phyloP scores from a whole-genome alignment of 64 coral and sea anemone genomes.

The Platygyra sinensis region DNA sequence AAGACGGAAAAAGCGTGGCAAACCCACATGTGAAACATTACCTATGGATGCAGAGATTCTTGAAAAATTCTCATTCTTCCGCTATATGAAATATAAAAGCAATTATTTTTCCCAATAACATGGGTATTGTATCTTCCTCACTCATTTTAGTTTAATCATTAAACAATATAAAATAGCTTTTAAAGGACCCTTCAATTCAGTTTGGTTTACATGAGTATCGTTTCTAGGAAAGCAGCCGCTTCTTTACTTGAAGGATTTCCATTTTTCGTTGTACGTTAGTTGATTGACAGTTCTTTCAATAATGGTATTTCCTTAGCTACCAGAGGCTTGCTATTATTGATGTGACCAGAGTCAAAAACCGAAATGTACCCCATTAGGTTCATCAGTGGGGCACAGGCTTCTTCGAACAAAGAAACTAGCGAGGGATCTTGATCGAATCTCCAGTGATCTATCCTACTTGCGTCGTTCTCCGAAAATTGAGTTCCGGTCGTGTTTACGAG shows the following conservation, averaged over 20 bases:
- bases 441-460: neutral
- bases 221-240: neutral
- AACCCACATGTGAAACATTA: too few species aligned
- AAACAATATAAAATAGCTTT: too few species aligned
- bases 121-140: too few species aligned
- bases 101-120: too few species aligned
- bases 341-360: neutral
- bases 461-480: neutral
- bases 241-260: neutral
- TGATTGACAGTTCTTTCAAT: neutral
- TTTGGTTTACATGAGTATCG: neutral
- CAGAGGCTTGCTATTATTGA: neutral
- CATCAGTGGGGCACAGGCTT: neutral
- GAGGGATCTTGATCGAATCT: neutral
- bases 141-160: too few species aligned
- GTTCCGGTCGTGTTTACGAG: neutral
- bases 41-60: too few species aligned
- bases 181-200: too few species aligned
- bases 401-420: neutral
- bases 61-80: too few species aligned
- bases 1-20: too few species aligned
- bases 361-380: neutral
- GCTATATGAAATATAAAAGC: too few species aligned
- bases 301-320: neutral
- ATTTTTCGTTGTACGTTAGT: neutral